Evolutionary conservation across 2,797 vertebrate genomes (phyloP).

Genomic region (Anabacerthia variegaticeps): DNA sequence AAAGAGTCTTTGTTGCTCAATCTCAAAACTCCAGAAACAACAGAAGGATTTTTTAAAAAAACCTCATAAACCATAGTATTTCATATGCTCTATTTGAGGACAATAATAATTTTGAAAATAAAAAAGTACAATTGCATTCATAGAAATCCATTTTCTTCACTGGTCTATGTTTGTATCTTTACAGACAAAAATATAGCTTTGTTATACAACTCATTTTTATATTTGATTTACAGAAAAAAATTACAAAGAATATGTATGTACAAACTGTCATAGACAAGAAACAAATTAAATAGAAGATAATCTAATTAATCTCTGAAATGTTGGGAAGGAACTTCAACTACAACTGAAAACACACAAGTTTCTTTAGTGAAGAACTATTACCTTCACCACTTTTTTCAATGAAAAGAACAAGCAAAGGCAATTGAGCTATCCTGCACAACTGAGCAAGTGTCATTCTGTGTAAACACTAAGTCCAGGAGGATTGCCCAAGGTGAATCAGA

Average conservation of each 20-base stretch:
- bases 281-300: neutral
- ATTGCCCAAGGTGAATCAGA: neutral
- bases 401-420: neutral
- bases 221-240: neutral
- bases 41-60: rapidly evolving
- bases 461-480: neutral
- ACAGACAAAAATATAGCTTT: neutral
- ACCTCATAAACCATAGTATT: neutral
- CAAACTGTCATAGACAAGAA: neutral
- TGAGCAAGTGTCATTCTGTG: neutral
- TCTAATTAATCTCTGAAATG: neutral
- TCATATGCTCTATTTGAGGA: neutral
- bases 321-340: neutral
- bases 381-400: neutral
- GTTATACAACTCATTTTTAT: neutral
- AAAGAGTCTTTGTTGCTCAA: neutral
- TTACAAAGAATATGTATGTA: neutral
- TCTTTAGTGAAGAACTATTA: neutral
- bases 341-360: neutral
- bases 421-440: neutral
- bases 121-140: neutral
- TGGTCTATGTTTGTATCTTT: neutral
- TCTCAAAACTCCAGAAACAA: neutral
- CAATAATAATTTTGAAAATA: neutral
- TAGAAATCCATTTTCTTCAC: neutral